These are phyloP conservation scores for Hozukius guyotensis DNA, from an alignment of 2,797 vertebrate genomes.

Conservation along the genomic window DNA sequence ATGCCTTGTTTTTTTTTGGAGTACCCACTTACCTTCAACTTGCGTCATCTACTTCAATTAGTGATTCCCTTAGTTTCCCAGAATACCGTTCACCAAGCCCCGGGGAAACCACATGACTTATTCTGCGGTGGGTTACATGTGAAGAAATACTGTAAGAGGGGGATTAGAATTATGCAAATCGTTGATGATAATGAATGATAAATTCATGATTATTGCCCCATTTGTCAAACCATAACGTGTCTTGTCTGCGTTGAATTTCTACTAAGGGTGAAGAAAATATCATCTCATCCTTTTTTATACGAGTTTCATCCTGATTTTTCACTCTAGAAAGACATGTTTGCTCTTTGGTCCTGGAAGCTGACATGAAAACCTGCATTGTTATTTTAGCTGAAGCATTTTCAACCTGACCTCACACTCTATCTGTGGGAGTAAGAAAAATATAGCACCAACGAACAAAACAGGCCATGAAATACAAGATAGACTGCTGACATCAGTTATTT, in stretches of 20 bases:
- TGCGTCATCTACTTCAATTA: conserved; percentile 13
- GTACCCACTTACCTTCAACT: not conserved
- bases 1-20: not conserved
- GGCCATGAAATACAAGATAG: not conserved
- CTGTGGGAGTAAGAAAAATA: not conserved
- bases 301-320: not conserved
- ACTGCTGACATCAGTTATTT: not conserved
- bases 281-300: not conserved
- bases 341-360: not conserved
- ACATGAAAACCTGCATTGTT: not conserved
- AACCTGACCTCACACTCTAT: not conserved
- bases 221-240: not conserved
- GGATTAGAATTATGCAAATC: not conserved
- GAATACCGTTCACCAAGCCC: conserved; percentile 8
- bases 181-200: not conserved
- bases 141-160: not conserved
- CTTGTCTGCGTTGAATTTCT: not conserved
- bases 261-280: not conserved
- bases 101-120: not conserved
- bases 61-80: conserved; percentile 3
- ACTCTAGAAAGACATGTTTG: not conserved
- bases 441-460: not conserved
- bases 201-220: not conserved
- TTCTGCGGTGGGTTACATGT: not conserved
- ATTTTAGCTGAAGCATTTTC: not conserved